Percentiles rank a stretch among this genome's conserved stretches.
These are phyloP conservation scores for Papilio polyxenes DNA, from an alignment of 1,140 invertebrate species.

Conservation along the genomic window DNA sequence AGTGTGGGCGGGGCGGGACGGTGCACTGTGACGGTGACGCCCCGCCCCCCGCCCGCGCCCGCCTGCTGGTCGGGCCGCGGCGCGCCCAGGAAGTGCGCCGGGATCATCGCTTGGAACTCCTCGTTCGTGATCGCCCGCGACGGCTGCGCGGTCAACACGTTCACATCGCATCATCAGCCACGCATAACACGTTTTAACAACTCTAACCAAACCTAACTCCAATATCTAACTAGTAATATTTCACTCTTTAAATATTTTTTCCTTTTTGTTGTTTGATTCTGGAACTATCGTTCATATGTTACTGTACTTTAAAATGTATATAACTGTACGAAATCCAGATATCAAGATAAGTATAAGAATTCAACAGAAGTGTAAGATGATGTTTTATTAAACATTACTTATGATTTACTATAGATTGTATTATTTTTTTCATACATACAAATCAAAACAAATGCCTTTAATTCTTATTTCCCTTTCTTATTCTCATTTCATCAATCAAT, in stretches of 20 bases:
- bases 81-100: constrained; percentile 89
- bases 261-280: not conserved
- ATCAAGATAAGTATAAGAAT: not conserved
- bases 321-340: not conserved
- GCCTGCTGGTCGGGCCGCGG: constrained; percentile 53
- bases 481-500: too few species aligned
- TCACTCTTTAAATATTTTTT: not conserved
- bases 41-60: constrained; percentile 54
- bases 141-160: constrained; percentile 81
- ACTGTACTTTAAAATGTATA: not conserved
- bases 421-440: too few species aligned
- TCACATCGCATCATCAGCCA: constrained; percentile 65
- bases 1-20: constrained; percentile 83
- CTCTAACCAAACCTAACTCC: not conserved
- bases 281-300: not conserved
- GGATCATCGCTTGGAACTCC: constrained; percentile 96
- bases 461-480: too few species aligned
- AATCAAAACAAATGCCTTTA: too few species aligned
- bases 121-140: constrained; percentile 93
- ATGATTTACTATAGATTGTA: too few species aligned
- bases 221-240: not conserved
- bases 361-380: not conserved
- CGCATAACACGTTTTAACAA: not conserved
- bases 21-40: constrained; percentile 81
- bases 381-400: too few species aligned